Percentiles rank a stretch among this genome's conserved stretches.
Conservation (phyloP, 1,140 invertebrate species). For the Drosophila nigrodunni region DNA sequence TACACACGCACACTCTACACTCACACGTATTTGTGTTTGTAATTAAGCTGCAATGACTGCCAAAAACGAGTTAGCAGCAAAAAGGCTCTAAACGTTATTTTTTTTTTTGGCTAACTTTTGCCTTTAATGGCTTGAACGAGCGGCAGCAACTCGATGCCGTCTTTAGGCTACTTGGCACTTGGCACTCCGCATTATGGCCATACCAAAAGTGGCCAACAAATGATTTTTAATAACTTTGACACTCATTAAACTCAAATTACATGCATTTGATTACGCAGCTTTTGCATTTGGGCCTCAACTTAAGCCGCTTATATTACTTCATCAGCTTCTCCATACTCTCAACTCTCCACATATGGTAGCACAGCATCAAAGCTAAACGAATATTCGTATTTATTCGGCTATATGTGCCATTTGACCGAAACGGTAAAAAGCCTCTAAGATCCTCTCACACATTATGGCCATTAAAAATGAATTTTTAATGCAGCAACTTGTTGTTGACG, state of each 20-base stretch:
- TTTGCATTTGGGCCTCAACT: conserved; percentile 64
- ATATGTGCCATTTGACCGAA: conserved; percentile 24
- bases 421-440: conserved; percentile 39
- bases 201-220: conserved; percentile 60
- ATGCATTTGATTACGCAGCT: conserved; percentile 80
- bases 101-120: conserved; percentile 42
- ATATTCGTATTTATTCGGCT: background rate
- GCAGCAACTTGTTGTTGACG: conserved; percentile 39
- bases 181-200: conserved; percentile 32
- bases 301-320: conserved; percentile 74
- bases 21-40: conserved; percentile 18
- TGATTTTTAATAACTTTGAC: conserved; percentile 83
- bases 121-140: conserved; percentile 62
- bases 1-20: conserved; percentile 6
- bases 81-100: conserved; percentile 67
- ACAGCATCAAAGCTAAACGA: background rate
- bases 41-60: conserved; percentile 73
- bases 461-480: conserved; percentile 49
- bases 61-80: conserved; percentile 56
- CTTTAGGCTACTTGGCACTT: conserved; percentile 30
- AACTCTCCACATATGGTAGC: conserved; percentile 8
- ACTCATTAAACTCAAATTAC: conserved; percentile 83
- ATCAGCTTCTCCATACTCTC: conserved; percentile 29
- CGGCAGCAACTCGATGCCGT: conserved; percentile 19
- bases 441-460: conserved; percentile 45